phyloP scores from a whole-genome alignment of 2,113 vertebrate species.

The Sorex araneus region DNA sequence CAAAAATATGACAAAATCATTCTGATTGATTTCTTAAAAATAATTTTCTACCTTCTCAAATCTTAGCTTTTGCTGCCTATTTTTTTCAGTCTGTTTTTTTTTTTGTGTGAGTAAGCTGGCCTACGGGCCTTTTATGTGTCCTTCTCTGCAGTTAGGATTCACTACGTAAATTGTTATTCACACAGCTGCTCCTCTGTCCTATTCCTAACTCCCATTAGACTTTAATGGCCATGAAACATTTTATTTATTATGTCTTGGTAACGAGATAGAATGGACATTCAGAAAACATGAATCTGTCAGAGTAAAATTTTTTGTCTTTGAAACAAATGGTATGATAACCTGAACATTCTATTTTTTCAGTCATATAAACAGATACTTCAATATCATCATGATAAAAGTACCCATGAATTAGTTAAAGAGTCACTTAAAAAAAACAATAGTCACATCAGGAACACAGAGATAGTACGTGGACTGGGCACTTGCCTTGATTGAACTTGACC shows the following conservation, averaged over 20 bases:
- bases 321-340: not conserved
- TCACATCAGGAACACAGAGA: not conserved
- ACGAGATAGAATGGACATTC: conserved; percentile 17
- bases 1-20: conserved; percentile 30
- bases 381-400: conserved; percentile 19
- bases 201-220: not conserved
- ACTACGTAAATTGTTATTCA: not conserved
- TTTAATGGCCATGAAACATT: not conserved
- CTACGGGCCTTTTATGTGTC: not conserved
- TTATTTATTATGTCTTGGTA: conserved; percentile 32
- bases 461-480: too few relatives aligned
- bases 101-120: not conserved
- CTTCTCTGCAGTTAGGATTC: not conserved
- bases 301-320: not conserved
- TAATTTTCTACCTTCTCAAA: not conserved
- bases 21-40: conserved; percentile 23
- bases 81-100: not conserved
- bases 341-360: not conserved
- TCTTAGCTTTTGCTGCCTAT: not conserved
- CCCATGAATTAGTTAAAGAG: not conserved
- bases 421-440: conserved; percentile 2
- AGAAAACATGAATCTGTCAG: conserved; percentile 52
- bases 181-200: not conserved
- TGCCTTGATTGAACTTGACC: too few relatives aligned
- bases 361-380: not conserved